Conservation (phyloP, 2,888 invertebrate species). For the Clanis bilineata region DNA sequence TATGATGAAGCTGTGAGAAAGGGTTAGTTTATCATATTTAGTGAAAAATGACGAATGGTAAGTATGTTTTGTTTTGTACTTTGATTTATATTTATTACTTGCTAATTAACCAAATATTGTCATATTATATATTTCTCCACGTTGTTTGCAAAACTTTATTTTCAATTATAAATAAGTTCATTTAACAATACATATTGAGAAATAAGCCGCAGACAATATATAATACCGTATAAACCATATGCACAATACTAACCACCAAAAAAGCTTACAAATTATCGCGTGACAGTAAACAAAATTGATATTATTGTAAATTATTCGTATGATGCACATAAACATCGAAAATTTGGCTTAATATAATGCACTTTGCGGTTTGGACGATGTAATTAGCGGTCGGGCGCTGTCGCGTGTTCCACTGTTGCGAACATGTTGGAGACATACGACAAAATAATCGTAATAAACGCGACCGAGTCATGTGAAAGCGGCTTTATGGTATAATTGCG, state of each 20-base stretch:
- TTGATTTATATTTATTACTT: too few relatives aligned
- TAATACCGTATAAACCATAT: constrained; percentile 1
- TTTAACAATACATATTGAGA: not conserved
- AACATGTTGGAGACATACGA: constrained; percentile 47
- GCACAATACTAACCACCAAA: not conserved
- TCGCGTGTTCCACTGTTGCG: constrained; percentile 34
- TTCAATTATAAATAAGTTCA: not conserved
- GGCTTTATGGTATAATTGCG: constrained; percentile 20
- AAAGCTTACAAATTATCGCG: constrained; percentile 18
- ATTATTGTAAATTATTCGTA: constrained; percentile 22
- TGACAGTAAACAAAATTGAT: constrained; percentile 21
- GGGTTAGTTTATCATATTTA: not conserved
- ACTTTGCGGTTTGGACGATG: constrained; percentile 52
- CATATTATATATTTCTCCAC: too few relatives aligned
- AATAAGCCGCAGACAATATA: not conserved
- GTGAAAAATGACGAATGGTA: too few relatives aligned
- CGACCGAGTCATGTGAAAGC: constrained; percentile 28
- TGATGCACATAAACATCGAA: constrained; percentile 52
- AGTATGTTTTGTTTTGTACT: too few relatives aligned
- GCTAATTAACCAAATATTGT: too few relatives aligned
- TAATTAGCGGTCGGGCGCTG: constrained; percentile 61
- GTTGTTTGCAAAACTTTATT: not conserved
- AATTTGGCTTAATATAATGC: constrained; percentile 47
- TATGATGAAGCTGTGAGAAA: not conserved
- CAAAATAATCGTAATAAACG: constrained; percentile 15